phyloP scores from a whole-genome alignment of 1,140 invertebrate genomes.

The Heliothis subflexa region DNA sequence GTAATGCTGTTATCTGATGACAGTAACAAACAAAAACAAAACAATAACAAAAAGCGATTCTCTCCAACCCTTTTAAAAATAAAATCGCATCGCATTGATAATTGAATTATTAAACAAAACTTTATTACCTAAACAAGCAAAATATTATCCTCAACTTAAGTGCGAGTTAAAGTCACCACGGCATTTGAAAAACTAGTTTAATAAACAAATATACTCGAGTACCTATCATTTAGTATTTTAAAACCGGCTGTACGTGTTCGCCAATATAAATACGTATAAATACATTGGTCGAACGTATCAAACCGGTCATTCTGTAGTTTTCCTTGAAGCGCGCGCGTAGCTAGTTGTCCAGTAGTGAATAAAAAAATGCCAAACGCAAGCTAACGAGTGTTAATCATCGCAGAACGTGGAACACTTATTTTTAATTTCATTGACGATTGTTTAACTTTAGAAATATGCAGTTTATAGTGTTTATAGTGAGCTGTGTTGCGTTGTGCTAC shows the following conservation, averaged over 20 bases:
- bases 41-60: no score
- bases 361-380: conserved; percentile 6
- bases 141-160: no score
- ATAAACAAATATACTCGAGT: not conserved
- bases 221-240: not conserved
- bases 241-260: not conserved
- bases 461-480: conserved; percentile 13
- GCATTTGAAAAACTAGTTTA: conserved; percentile 9
- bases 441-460: not conserved
- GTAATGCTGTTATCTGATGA: no score
- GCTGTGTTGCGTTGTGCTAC: conserved; percentile 25
- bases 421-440: no score
- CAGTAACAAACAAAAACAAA: no score
- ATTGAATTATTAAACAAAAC: no score
- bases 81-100: no score
- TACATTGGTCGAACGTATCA: not conserved
- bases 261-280: not conserved
- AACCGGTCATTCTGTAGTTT: conserved; percentile 23
- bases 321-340: not conserved
- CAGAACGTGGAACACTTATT: no score
- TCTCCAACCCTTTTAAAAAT: no score
- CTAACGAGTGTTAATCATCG: not conserved
- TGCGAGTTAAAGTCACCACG: no score
- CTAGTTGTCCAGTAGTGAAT: not conserved
- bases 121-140: no score